These are phyloP conservation scores for Cantharis nigra DNA, from an alignment of 2,888 invertebrate species.

Conservation along the genomic window DNA sequence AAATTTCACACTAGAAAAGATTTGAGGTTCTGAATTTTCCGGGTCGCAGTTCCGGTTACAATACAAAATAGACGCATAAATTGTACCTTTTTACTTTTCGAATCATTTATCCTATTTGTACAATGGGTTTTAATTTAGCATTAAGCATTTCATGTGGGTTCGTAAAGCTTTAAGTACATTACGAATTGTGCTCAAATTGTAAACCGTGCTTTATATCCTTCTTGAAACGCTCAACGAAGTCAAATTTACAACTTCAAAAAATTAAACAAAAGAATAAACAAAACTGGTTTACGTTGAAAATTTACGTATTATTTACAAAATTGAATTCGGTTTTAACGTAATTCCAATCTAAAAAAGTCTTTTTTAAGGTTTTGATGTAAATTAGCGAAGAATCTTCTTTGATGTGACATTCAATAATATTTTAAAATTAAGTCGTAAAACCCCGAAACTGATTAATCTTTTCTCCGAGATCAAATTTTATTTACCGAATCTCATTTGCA, in stretches of 20 bases:
- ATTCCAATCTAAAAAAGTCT: background rate
- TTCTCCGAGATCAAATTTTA: background rate
- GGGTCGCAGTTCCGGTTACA: constrained; percentile 10
- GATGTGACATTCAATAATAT: background rate
- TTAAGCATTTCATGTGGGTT: background rate
- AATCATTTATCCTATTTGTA: constrained; percentile 7
- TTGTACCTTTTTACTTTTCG: constrained; percentile 8
- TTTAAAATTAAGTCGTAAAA: background rate
- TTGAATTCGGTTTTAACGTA: background rate
- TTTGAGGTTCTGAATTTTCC: constrained; percentile 17
- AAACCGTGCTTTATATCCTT: background rate
- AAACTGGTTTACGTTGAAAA: background rate
- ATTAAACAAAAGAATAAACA: background rate
- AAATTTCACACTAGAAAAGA: constrained; percentile 22
- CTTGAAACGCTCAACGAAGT: background rate
- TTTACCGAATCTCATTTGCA: background rate
- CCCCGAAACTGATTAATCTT: background rate
- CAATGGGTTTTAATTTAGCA: background rate
- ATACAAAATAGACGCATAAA: constrained; percentile 20
- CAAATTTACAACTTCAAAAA: background rate
- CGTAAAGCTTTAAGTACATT: background rate
- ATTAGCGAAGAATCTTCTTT: background rate
- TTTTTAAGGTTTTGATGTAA: background rate
- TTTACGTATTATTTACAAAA: background rate
- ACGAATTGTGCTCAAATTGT: background rate